Conservation (phyloP, 1,140 invertebrate species). For the Meloidogyne hapla region DNA sequence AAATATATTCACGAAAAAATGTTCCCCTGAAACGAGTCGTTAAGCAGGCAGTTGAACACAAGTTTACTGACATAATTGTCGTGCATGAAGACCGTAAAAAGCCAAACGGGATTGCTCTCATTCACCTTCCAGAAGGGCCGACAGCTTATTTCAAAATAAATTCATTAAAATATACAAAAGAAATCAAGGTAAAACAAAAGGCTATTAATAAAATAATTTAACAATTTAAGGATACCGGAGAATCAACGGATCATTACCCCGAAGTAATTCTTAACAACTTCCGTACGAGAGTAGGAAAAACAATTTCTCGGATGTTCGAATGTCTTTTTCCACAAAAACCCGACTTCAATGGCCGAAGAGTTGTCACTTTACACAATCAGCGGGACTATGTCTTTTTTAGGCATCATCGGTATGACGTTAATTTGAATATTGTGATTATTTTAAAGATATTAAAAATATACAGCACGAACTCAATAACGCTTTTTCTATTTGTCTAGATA, state of each 20-base stretch:
- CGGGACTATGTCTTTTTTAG: conserved; percentile 97
- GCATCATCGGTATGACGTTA: conserved; percentile 78
- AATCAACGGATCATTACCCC: conserved; percentile 68
- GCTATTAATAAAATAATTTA: background rate
- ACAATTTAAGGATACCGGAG: conserved; percentile 51
- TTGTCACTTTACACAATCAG: conserved; percentile 96
- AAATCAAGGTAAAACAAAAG: conserved; percentile 65
- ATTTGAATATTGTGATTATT: too few species aligned
- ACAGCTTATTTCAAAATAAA: conserved; percentile 79
- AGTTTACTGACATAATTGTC: conserved; percentile 80
- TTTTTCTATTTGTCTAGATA: conserved; percentile 71
- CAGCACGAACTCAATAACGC: too few species aligned
- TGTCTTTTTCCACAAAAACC: conserved; percentile 93
- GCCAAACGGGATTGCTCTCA: conserved; percentile 85
- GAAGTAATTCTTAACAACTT: conserved; percentile 97
- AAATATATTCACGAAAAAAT: conserved; percentile 76
- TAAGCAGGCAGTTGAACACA: conserved; percentile 45
- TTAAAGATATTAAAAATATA: too few species aligned
- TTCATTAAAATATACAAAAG: conserved; percentile 66
- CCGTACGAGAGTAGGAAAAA: conserved; percentile 83
- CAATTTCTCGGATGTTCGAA: conserved; percentile 87
- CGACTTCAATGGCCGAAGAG: conserved; percentile 84
- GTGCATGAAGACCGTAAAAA: conserved; percentile 87
- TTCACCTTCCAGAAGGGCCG: conserved; percentile 90
- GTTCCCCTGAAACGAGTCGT: conserved; percentile 80